Evolutionary conservation across 2,113 vertebrate genomes (phyloP), one percentile per base, ranked within the genome.

Genomic region (Zeus faber): DNA sequence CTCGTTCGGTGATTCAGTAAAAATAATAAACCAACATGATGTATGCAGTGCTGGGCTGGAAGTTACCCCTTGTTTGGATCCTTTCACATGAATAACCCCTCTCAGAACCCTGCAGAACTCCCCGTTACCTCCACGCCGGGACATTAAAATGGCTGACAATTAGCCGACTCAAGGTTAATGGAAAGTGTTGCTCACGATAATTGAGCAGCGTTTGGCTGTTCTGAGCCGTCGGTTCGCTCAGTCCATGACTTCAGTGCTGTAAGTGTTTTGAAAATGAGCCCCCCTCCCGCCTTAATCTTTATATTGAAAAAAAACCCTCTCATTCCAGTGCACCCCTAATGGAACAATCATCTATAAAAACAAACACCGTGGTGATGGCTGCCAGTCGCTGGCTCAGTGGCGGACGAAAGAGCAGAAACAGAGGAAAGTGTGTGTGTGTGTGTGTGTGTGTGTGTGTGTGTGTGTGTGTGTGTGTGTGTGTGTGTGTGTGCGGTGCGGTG

Each of bases 111-210:
- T 24, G 4, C 5, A 17, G 2, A 14, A 59, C 52, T 33, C 52
- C 67, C 39, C 18, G 2, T 62, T 49, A 40, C 70, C 43, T 52
- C 63, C 25, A 11, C 24, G 48, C 52, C 37, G 46, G 45, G 46
- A 29, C 44, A 70, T 58, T 54, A 37, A 69, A 70, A 60, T 27
- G 2, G 10, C 11, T 29, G 14, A 59, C 44, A 71, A 73, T 80
- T 66, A 81, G 58, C 59, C 40, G 48, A 68, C 62, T 73, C 58
- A 67, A 54, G 13, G 10, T 70, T 67, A 58, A 72, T 70, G 78
- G 81, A 80, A 78, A 79, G 63, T 70, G 69, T 73, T 71, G 49
- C 60, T 81, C 79, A 79, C 65, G 43, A 57, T 77, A 69, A 80
- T 71, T 72, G 57, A 40, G 2, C 50, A 47, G 39, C 55, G 43